Conservation (phyloP, 1,140 invertebrate genomes). For the Maniola jurtina region DNA sequence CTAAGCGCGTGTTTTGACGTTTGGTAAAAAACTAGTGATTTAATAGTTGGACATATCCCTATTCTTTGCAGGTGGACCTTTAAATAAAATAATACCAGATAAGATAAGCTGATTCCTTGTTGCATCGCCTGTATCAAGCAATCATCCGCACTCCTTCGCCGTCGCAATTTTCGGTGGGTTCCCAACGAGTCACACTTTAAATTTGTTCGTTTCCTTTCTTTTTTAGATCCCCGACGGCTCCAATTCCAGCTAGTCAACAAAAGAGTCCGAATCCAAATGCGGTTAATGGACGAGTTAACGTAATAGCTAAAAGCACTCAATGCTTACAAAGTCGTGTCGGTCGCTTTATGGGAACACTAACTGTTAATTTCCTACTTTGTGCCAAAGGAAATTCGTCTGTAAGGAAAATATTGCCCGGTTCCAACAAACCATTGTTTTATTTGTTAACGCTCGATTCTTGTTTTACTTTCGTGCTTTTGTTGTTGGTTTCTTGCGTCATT, state of each 20-base stretch:
- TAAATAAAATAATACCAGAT: no score
- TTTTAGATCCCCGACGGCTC: constrained; percentile 16
- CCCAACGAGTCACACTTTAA: no score
- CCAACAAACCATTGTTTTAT: constrained; percentile 46
- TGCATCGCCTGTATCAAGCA: no score
- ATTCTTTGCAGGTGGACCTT: no score
- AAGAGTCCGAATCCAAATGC: constrained; percentile 47
- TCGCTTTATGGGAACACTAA: constrained; percentile 57
- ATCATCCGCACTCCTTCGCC: neutral
- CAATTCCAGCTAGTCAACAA: constrained; percentile 61
- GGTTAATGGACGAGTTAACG: constrained; percentile 73
- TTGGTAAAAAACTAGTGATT: no score
- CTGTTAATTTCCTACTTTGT: constrained; percentile 71
- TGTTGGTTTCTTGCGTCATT: constrained; percentile 20
- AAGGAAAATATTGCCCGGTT: constrained; percentile 61
- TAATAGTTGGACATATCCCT: no score
- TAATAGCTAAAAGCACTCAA: constrained; percentile 76
- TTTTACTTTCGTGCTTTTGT: constrained; percentile 49
- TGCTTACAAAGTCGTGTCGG: constrained; percentile 72
- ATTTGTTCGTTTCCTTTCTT: constrained; percentile 13
- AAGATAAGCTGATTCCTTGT: no score
- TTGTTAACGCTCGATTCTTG: constrained; percentile 45
- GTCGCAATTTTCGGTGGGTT: neutral
- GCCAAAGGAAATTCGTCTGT: constrained; percentile 63
- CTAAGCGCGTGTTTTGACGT: no score